Base-by-base conservation (phyloP, 1,140 invertebrate genomes). In the Zaprionus davidi region DNA sequence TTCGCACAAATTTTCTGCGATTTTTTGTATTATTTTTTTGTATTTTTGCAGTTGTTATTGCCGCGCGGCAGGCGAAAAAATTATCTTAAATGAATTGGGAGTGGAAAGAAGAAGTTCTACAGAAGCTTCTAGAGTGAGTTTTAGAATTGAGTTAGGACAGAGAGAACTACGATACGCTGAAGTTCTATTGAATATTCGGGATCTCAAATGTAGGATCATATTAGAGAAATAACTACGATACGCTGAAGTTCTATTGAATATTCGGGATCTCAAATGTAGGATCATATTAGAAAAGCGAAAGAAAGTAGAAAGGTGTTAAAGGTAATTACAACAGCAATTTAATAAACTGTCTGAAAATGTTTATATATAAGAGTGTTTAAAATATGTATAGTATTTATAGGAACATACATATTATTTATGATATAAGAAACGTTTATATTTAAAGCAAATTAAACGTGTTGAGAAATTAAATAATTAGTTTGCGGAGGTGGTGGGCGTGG, bases 1-100 rank as follows among this genome's bases (percentile, higher is more conserved):
- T 73, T 77, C 67, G 56, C 68, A 67, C 75, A 72, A 71, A 71
- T 70, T 84, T 73, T 57, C 36, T 56, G 26, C 31, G 17, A 17
- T 7, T 17, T 22, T 66, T 31, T 31, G 0, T 31, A 9, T 9
- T 59, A 20, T 34, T 38, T 34, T 34, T 11, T 53, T 20, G 28
- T 38, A 9, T 46, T 55, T 46, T 51, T 28, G 22, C 20, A 34
- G 15, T 41, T 41, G n/a, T 41, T 59, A 31, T 55, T 24, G 38
- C 13, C 15, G 7, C 28, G 28, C 28, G 28, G 28, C 28, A 31
- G 28, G 28, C 28, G 5, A 15, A 6, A 26, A 60, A 26, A 58
- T 38, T 22, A 22, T 9, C 9, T 3, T 9, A 34, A 34, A 34
- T n/a, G 5, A 49, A 17, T 58, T 24, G 7, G 12, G 15, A 60